Base-by-base conservation (phyloP, 2,888 invertebrate genomes). In the Aethes cnicana region DNA sequence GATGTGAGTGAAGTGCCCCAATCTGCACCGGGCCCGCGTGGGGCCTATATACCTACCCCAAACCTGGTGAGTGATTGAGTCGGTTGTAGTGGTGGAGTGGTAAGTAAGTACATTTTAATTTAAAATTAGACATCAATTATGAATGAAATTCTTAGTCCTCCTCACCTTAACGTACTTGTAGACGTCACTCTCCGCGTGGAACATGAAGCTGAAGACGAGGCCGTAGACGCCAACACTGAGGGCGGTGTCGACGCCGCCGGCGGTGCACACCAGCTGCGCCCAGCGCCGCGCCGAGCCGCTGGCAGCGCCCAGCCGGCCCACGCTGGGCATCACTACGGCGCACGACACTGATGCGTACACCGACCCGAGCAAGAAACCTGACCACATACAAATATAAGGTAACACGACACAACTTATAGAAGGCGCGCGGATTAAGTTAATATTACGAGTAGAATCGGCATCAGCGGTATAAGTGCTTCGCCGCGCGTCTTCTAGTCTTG, bases 221-320 rank as follows among this genome's bases (percentile, higher is more conserved):
- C 88, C 88, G 53, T 75, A 87, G n/a, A 83, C 70, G 9, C 84
- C 87, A 9, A 88, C 87, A 57, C 87, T 87, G 26, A 88, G 78
- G 0, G 82, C 78, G 0, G 86, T 85, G 60, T 88, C 89, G 1
- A 72, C 64, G 5, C 87, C 87, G 0, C 85, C 83, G 0, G 87
- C 76, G 0, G 84, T 86, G 58, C 79, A 77, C 3, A 87, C 70
- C 16, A 88, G 63, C 56, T 85, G 85, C 1, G 80, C 69, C 87
- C 86, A 86, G 63, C 82, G 80, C 23, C 75, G 71, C 1, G 59
- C 60, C 32, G 75, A 63, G 25, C 60, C 61, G 8, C 69, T 69
- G 25, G 61, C 58, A 0, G 57, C 55, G 12, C 76, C 72, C 21
- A 76, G 66, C 35, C 68, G 64, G 4, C 63, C 53, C n/a, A 89